Evolutionary conservation across 2,113 vertebrate species (phyloP).

Genomic region (Bagarius yarrelli): DNA sequence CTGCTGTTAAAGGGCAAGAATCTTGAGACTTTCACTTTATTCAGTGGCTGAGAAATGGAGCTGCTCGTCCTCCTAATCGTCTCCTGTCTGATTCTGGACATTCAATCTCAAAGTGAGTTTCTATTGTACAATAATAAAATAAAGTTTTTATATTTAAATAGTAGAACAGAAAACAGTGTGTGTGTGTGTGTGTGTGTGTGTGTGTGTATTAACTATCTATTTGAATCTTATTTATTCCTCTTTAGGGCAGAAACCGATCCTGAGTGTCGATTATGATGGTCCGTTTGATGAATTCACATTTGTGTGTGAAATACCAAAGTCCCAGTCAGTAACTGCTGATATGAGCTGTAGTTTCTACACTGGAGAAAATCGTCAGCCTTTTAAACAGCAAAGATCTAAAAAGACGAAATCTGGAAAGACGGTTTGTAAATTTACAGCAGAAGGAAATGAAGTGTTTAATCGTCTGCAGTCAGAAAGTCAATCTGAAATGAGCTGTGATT

Average conservation of each 20-base stretch:
- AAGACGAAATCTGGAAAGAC: background rate
- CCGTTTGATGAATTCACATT: background rate
- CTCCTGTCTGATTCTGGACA: background rate
- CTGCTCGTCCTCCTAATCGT: background rate
- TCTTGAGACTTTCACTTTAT: background rate
- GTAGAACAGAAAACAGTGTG: background rate
- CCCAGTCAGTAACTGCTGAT: slow-evolving; percentile 6
- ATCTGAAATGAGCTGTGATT: slow-evolving; percentile 48
- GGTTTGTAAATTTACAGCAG: background rate
- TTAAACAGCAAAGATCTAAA: too few relatives aligned
- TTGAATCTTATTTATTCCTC: slow-evolving; percentile 17
- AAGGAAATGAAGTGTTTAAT: slow-evolving; percentile 13
- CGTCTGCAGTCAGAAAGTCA: slow-evolving; percentile 30
- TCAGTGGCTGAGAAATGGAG: slow-evolving; percentile 2
- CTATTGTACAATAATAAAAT: background rate
- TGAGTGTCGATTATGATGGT: background rate
- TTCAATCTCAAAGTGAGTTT: background rate
- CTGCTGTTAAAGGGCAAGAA: background rate
- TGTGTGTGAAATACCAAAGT: slow-evolving; percentile 7
- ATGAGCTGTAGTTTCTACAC: slow-evolving; percentile 49
- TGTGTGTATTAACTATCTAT: too few relatives aligned
- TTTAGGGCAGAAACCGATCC: slow-evolving; percentile 27
- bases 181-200: too few relatives aligned
- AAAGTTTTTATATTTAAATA: background rate
- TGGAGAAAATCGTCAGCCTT: slow-evolving; percentile 24